A percentile compares a stretch with the other conserved stretches of the same genome.
These are phyloP conservation scores for Molorchus minor DNA, from an alignment of 2,888 invertebrate species.

Conservation along the genomic window DNA sequence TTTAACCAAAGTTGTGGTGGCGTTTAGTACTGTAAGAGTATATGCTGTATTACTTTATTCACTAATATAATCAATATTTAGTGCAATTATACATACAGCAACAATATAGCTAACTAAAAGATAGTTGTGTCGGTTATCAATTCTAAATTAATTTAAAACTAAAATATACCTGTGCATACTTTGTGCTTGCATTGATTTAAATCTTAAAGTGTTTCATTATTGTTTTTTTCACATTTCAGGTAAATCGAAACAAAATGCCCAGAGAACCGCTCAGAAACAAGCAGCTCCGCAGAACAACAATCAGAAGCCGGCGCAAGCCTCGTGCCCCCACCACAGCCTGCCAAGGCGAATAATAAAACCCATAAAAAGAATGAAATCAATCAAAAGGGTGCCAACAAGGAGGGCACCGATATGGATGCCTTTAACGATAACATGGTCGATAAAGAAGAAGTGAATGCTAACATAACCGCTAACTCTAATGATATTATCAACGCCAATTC, in stretches of 20 bases:
- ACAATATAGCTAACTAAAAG: constrained; percentile 18
- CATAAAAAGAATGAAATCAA: constrained; percentile 67
- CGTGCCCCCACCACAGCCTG: constrained; percentile 60
- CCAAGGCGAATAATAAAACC: constrained; percentile 64
- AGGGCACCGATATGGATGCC: constrained; percentile 71
- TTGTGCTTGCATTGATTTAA: neutral
- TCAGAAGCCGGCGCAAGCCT: constrained; percentile 37
- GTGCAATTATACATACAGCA: constrained; percentile 28
- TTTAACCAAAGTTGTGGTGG: constrained; percentile 24
- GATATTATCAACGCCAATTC: constrained; percentile 36
- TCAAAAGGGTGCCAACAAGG: constrained; percentile 68
- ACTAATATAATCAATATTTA: constrained; percentile 23
- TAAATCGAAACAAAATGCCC: constrained; percentile 56
- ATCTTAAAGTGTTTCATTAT: constrained; percentile 9
- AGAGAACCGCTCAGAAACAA: constrained; percentile 41
- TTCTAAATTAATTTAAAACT: too few species aligned
- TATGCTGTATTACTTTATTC: constrained; percentile 29
- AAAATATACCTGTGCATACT: too few species aligned
- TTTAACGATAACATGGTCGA: constrained; percentile 60
- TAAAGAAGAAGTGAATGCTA: constrained; percentile 27
- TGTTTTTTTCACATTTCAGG: constrained; percentile 52
- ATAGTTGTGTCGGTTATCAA: too few species aligned
- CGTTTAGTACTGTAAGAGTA: constrained; percentile 32
- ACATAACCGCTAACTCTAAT: constrained; percentile 14
- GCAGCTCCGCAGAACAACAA: constrained; percentile 33